Percentiles rank a stretch among this genome's conserved stretches.
phyloP scores from a whole-genome alignment of 2,113 vertebrate genomes.

The Numenius arquata region DNA sequence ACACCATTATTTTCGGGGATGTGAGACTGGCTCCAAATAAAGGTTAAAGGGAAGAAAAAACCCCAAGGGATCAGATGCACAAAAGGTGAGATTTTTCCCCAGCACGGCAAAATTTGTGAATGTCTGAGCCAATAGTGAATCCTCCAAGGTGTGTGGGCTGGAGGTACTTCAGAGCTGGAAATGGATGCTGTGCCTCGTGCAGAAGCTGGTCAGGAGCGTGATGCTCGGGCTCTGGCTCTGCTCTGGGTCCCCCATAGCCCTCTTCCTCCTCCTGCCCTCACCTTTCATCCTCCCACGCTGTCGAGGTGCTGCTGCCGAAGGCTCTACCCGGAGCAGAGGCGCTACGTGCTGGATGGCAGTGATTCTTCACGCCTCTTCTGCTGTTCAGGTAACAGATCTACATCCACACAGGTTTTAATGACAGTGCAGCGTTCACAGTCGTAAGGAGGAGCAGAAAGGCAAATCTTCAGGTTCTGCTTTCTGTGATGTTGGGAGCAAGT shows the following conservation, averaged over 20 bases:
- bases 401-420: background rate
- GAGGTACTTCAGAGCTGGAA: background rate
- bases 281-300: background rate
- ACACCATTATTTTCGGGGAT: background rate
- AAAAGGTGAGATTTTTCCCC: background rate
- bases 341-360: fast-evolving
- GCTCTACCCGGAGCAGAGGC: background rate
- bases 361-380: background rate
- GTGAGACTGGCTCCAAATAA: background rate
- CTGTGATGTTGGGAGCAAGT: background rate
- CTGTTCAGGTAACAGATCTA: background rate
- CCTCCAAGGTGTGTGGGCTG: background rate
- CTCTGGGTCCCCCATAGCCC: background rate
- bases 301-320: background rate
- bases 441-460: background rate
- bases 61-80: background rate
- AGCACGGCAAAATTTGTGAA: background rate
- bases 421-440: background rate
- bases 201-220: fast-evolving
- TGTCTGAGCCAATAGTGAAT: background rate
- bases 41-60: background rate
- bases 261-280: background rate
- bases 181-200: fast-evolving
- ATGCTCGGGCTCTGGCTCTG: background rate
- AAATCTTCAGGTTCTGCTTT: background rate